Evolutionary conservation across 2,888 invertebrate genomes (phyloP), one percentile per base, ranked within the genome.

Genomic region (Mactromeris polynyma): DNA sequence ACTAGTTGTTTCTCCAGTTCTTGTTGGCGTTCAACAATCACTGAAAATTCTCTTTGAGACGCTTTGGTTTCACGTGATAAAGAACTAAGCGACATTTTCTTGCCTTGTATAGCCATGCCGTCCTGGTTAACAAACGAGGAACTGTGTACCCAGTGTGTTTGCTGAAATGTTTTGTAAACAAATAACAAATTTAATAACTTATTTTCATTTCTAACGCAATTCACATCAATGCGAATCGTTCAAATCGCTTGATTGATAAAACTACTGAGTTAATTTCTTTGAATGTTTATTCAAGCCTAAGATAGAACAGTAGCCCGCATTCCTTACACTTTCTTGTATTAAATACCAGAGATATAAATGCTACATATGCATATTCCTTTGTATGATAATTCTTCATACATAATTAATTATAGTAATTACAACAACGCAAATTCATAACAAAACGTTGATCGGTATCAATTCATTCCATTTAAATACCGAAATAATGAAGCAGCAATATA

Each of bases 21-120:
- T 7, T 93, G 89, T 64, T 94, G 94, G 31, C 93, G 81, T 54
- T 93, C 92, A 17, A 94, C 89, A 26, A 94, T 93, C 14, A 91
- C 89, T 9, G 89, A 87, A 77, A 93, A 93, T 51, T 94, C 94
- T 46, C 87, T 90, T 64, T 94, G 93, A 42, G 93, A 93, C 3
- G 93, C 89, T 84, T 93, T 94, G 0, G 94, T 87, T 26, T 94
- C 94, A n/a, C 92, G 92, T 31, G 92, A 85, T 9, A 94, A 81
- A n/a, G 91, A 85, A 19, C 91, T 89, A n/a, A 94, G 87, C 4
- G 94, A 89, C 94, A 94, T 94, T 82, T 93, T 94, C 85, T 92
- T 91, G 31, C 94, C 94, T n/a, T 85, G 89, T 14, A 94, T 90
- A 14, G 93, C 73, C 42, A 94, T 83, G 42, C 89, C 87, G 58